Base-by-base conservation (phyloP, 2,888 invertebrate species). In the Ptychoptera albimana region DNA sequence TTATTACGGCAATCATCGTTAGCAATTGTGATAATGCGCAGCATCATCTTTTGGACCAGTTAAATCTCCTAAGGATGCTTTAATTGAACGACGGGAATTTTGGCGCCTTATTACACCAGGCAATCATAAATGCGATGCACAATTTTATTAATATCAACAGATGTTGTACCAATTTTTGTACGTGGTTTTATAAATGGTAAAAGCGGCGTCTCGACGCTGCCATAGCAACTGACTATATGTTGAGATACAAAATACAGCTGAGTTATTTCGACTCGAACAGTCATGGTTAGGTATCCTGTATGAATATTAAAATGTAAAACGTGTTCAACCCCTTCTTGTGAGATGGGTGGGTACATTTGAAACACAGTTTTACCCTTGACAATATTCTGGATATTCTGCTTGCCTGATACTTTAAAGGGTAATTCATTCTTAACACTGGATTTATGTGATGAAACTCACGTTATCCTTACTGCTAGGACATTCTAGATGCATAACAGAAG, bases 31-130 rank as follows among this genome's bases (percentile, higher is more conserved):
- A 23, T 23, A 7, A 5, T 23, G 23, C 23, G 23, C 23, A 23
- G 7, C 23, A 23, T 3, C 23, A 23, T 23, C 23, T 23, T 23
- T 23, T 23, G 23, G 23, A 23, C 23, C 23, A 7, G 23, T 23
- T 23, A 23, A 23, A 23, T 23, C 39, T 30, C 30, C 39, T 39
- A 39, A 39, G 39, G 39, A 39, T 39, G 30, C 30, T 39, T 39
- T 39, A 39, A 29, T 30, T 39, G 39, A 39, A 39, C 30, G 30
- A 30, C 39, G 39, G 39, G 29, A 39, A 39, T 39, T 39, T 39
- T 39, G 39, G 39, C 39, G 39, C 39, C 39, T 39, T 39, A 29
- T 39, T 13, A 29, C 30, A 39, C 39, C 39, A 39, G 39, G 39
- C 39, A 30, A 39, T 13, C 39, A 39, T 30, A 39, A 39, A 13